These are phyloP conservation scores for Nasonia giraulti DNA, from an alignment of 1,140 invertebrate species.

Conservation along the genomic window DNA sequence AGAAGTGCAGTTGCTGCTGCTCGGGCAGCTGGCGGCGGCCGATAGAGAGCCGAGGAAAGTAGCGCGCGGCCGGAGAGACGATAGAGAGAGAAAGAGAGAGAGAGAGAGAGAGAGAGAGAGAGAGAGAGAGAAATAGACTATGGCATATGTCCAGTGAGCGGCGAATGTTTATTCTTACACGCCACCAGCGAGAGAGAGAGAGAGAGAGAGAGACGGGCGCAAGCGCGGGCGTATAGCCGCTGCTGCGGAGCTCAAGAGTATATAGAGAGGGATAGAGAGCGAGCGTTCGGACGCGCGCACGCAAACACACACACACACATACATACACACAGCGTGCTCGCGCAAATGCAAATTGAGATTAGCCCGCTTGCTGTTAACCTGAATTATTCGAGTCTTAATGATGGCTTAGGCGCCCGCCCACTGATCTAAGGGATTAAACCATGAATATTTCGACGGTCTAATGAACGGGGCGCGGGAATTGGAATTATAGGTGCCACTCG, in stretches of 20 bases:
- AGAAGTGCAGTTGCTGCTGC: not conserved
- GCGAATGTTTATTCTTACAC: slow-evolving; percentile 64
- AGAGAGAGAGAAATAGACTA: slow-evolving; percentile 37
- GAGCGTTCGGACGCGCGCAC: slow-evolving; percentile 4
- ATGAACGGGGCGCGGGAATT: slow-evolving; percentile 63
- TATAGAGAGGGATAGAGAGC: slow-evolving; percentile 11
- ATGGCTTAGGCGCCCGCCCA: slow-evolving; percentile 72
- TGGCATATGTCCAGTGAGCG: slow-evolving; percentile 45
- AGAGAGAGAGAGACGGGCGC: slow-evolving; percentile 9
- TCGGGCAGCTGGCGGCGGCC: not conserved
- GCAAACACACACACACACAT: slow-evolving; percentile 48
- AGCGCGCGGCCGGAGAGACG: not conserved
- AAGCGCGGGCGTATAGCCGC: not conserved
- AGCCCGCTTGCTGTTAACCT: slow-evolving; percentile 73
- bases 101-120: slow-evolving; percentile 44
- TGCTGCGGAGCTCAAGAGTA: not conserved
- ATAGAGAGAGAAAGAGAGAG: slow-evolving; percentile 32
- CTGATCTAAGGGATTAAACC: slow-evolving; percentile 73
- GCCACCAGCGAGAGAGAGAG: slow-evolving; percentile 15
- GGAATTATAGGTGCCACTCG: slow-evolving; percentile 56
- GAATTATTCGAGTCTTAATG: slow-evolving; percentile 76
- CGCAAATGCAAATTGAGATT: slow-evolving; percentile 73
- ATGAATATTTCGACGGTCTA: slow-evolving; percentile 71
- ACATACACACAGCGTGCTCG: slow-evolving; percentile 18
- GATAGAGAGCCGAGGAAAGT: slow-evolving; percentile 6